phyloP scores from a whole-genome alignment of 1,140 invertebrate species.

The Rhizoglyphus robini region DNA sequence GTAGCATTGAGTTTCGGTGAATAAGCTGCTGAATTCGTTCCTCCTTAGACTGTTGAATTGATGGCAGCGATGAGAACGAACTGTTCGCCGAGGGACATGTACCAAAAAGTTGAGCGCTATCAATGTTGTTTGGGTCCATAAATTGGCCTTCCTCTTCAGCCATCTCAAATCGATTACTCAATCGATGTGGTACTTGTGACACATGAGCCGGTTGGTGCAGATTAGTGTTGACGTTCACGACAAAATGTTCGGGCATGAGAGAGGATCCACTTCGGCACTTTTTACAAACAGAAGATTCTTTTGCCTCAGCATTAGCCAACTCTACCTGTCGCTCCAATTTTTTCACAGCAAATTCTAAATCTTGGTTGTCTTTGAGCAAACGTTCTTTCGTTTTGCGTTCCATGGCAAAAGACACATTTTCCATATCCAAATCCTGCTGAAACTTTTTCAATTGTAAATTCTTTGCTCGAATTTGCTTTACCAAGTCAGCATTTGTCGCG shows the following conservation, averaged over 20 bases:
- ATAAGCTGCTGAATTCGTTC: constrained; percentile 53
- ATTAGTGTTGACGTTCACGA: background rate
- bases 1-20: constrained; percentile 66
- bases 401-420: constrained; percentile 4
- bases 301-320: too few relatives aligned
- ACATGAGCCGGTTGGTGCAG: background rate
- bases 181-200: constrained; percentile 1
- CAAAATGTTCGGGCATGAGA: background rate
- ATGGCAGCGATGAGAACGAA: constrained; percentile 23
- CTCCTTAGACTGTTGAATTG: constrained; percentile 22
- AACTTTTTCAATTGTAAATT: background rate
- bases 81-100: too few relatives aligned
- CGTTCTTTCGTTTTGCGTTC: constrained; percentile 18
- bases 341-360: background rate
- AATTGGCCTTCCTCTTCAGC: constrained; percentile 62
- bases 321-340: background rate
- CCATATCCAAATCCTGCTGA: background rate
- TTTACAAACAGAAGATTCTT: background rate
- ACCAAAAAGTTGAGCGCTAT: constrained; percentile 44
- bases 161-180: background rate
- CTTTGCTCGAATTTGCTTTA: too few relatives aligned
- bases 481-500: too few relatives aligned
- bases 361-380: constrained; percentile 7
- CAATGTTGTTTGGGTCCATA: constrained; percentile 57
- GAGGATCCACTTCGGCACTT: background rate